These are phyloP conservation scores for Pantherophis guttatus DNA, from an alignment of 2,113 vertebrate genomes.

Conservation along the genomic window DNA sequence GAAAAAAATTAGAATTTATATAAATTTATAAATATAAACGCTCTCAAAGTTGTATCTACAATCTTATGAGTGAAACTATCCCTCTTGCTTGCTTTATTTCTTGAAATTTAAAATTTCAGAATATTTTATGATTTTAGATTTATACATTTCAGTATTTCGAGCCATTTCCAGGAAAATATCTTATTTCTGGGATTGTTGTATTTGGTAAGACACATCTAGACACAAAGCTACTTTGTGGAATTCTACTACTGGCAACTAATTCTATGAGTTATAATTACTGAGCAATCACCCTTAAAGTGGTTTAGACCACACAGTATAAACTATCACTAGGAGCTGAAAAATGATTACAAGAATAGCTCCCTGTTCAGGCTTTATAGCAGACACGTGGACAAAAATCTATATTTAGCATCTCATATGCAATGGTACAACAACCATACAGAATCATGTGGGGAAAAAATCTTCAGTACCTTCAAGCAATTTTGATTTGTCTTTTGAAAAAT, in stretches of 20 bases:
- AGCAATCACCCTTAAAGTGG: neutral
- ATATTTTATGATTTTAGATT: neutral
- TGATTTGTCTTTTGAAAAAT: conserved; percentile 11
- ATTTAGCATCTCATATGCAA: neutral
- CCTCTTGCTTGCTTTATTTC: neutral
- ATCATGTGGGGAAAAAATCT: neutral
- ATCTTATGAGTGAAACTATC: neutral
- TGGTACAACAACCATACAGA: neutral
- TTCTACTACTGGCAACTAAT: too few species aligned
- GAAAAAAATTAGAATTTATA: neutral
- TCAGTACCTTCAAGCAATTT: neutral
- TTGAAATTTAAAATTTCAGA: neutral
- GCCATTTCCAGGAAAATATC: too few species aligned
- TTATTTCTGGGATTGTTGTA: neutral
- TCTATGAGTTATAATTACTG: neutral
- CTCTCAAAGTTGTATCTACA: neutral
- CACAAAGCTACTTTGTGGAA: neutral
- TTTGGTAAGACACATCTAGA: neutral
- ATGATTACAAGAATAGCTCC: neutral
- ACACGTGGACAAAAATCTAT: neutral
- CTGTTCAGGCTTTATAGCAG: neutral
- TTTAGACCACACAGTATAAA: neutral
- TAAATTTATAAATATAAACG: neutral
- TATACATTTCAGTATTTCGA: neutral
- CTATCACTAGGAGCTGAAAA: neutral